Conservation (phyloP, 2,797 vertebrate genomes). For the Typhlichthys eigenmanni region DNA sequence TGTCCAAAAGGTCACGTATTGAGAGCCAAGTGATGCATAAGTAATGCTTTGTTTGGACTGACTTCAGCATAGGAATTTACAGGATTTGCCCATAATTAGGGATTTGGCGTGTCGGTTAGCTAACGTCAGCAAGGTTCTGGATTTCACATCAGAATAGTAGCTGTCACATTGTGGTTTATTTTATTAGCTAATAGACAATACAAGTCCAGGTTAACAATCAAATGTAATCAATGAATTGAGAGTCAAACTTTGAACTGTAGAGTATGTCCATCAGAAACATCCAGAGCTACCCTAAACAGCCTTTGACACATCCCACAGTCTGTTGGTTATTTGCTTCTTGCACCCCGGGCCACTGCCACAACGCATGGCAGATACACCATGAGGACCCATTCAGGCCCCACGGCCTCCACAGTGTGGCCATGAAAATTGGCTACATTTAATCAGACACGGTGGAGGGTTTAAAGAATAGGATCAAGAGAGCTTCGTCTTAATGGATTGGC, state of each 20-base stretch:
- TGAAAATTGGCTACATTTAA: conserved; percentile 78
- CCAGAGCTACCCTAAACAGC: not conserved
- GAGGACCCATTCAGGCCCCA: conserved; percentile 66
- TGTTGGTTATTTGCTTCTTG: conserved; percentile 44
- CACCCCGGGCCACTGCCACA: conserved; percentile 53
- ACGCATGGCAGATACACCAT: conserved; percentile 50
- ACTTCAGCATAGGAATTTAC: conserved; percentile 58
- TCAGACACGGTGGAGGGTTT: conserved; percentile 72
- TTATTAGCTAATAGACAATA: no score
- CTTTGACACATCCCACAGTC: conserved; percentile 21
- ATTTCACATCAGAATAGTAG: not conserved
- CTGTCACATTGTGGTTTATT: no score
- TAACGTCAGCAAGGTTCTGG: conserved; percentile 39
- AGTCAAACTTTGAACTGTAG: no score
- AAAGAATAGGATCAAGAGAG: conserved; percentile 71
- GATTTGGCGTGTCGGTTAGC: conserved; percentile 54
- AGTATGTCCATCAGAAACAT: not conserved
- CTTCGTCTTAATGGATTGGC: conserved; percentile 78
- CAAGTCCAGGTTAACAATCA: no score
- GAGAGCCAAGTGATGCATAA: conserved; percentile 69
- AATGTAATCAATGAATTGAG: no score
- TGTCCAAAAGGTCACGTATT: conserved; percentile 66
- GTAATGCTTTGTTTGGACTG: conserved; percentile 69
- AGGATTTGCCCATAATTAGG: conserved; percentile 63
- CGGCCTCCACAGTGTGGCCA: conserved; percentile 59